Evolutionary conservation across 2,113 vertebrate species (phyloP), one percentile per base, ranked within the genome.

Genomic region (Carassius gibelio): DNA sequence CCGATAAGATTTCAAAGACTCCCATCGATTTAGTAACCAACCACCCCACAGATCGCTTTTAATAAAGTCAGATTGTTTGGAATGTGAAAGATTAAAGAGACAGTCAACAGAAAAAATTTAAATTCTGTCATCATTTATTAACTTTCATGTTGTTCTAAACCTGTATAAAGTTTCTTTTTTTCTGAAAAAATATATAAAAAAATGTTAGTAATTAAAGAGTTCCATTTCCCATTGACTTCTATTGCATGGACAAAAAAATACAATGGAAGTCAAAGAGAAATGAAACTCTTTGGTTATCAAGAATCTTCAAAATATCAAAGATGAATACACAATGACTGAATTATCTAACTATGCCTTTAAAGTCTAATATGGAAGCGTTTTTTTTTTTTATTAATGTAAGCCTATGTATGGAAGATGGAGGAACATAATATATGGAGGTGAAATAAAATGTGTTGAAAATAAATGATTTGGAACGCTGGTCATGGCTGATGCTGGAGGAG

Each of bases 1-100:
- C 81, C 85, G 74, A 88, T 89, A 77, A 92, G 87, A 91, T 92
- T 92, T 92, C 87, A 62, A 7, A 81, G 89, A 90, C 92, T 84
- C 45, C 45, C 42, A 62, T 10, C 13, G 86, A 42, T 30, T 61
- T 38, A 38, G 10, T 9, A 2, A 48, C 45, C 30, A 26, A 45
- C 26, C 64, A 75, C 38, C 42, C 38, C 42, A 57, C 8, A 42
- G 38, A 55, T 83, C 0, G 5, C 21, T 61, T 75, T 26, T 26
- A 7, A 6, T 62, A 10, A 59, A 76, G 26, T 9, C 50, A 76
- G 23, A 17, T 19, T 76, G 23, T 26, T 5, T 76, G 23, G 14
- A 26, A 9, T 72, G 19, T 72, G 19, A 72, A 48, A 0, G 5
- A 6, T 30, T 66, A 52, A 52, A 52, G 13, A 3, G 50, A 48